Base-by-base conservation (phyloP, 2,113 vertebrate genomes). In the Tringa solitaria region DNA sequence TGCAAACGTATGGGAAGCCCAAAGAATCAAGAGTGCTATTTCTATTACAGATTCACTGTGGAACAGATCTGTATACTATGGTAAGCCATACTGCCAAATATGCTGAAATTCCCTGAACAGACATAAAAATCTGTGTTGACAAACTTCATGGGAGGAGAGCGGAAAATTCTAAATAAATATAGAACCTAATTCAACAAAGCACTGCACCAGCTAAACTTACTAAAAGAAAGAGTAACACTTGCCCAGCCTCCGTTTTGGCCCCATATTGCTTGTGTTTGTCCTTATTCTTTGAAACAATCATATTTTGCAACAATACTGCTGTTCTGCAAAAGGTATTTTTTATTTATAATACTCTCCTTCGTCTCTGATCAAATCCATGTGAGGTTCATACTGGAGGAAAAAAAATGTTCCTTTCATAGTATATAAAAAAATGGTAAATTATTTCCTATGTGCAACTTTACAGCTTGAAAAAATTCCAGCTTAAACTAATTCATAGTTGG, bases 1-100 rank as follows among this genome's bases (percentile, higher is more conserved):
- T 14, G 5, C 19, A 24, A 9, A 18, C 0, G 1, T 16, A 54
- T 1, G 3, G 12, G 2, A 70, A 65, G 12, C 35, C 12, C 50
- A 46, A 56, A 70, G 26, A 39, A 82, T 22, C 54, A 65, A 2
- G 0, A 48, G 22, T 12, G 50, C 10, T 21, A 53, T 17, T 81
- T 33, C 54, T 78, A 11, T 51, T 28, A 33, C 7, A 45, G 14
- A 24, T 28, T 39, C 37, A 59, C 26, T 37, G 11, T 35, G 45
- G 30, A 65, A 69, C 22, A 78, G 14, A 11, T 27, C 63, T 60
- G 46, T 10, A 43, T 10, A 6, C 41, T 65, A 9, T 12, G 12
- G n/a, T 33, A 48, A 80, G 19, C 16, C 53, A 28, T 4, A 37
- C 0, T 18, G 45, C 15, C 30, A 78, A 82, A 82, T 7, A 84